Evolutionary conservation across 2,797 vertebrate species (phyloP).

Genomic region (Acrocephalus scirpaceus): DNA sequence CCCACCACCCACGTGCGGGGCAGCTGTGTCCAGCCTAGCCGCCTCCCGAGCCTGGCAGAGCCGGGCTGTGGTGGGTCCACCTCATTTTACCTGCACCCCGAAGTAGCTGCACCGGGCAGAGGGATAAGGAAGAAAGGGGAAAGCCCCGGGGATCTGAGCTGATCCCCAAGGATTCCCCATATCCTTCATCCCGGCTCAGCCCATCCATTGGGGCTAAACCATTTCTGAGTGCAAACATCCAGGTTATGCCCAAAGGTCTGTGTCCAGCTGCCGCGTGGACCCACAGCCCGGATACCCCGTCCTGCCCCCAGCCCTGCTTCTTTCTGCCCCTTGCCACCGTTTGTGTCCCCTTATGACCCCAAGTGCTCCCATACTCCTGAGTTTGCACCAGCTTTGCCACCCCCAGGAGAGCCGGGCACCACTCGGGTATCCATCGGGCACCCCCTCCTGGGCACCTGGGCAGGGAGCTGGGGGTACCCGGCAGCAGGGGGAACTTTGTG

Average conservation of each 20-base stretch:
- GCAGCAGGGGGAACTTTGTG: not conserved
- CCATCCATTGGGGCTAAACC: not conserved
- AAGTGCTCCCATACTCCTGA: fast-evolving
- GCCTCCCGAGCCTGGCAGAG: no score
- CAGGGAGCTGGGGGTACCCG: fast-evolving
- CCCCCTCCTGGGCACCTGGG: not conserved
- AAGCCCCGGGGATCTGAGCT: not conserved
- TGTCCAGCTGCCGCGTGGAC: fast-evolving
- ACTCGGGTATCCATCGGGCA: no score
- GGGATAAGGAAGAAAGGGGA: fast-evolving
- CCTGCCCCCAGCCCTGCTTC: not conserved
- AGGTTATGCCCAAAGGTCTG: not conserved
- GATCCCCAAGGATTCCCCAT: no score
- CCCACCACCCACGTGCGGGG: fast-evolving
- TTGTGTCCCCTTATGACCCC: not conserved
- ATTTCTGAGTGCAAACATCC: not conserved
- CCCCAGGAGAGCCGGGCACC: fast-evolving
- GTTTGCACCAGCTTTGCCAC: not conserved
- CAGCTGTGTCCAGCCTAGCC: fast-evolving
- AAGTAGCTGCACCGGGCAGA: not conserved
- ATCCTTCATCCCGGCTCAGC: not conserved
- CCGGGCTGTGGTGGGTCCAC: fast-evolving
- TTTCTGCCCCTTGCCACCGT: fast-evolving
- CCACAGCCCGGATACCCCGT: fast-evolving
- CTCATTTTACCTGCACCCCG: not conserved